Conservation (phyloP, 2,888 invertebrate species). For the Salticus scenicus region DNA sequence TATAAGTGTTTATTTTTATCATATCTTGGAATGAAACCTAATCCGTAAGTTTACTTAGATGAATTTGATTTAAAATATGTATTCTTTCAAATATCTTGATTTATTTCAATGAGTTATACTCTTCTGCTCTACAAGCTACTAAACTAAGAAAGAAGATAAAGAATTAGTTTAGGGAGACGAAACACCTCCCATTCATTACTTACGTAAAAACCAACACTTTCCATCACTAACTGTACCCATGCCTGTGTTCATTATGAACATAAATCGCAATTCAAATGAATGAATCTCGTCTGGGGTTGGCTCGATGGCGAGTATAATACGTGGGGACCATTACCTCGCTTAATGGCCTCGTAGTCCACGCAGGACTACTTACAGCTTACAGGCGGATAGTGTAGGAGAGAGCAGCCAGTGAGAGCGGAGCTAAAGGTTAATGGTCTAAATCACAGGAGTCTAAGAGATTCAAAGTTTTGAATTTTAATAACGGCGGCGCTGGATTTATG, state of each 20-base stretch:
- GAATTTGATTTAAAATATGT: too few species aligned
- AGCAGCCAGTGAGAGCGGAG: slow-evolving; percentile 10
- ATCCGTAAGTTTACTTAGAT: too few species aligned
- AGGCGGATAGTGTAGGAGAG: slow-evolving; percentile 14
- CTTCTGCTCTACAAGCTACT: too few species aligned
- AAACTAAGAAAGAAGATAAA: not conserved
- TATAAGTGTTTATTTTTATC: too few species aligned
- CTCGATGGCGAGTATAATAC: slow-evolving; percentile 7
- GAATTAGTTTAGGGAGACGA: not conserved
- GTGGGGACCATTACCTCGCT: slow-evolving; percentile 39
- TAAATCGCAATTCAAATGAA: slow-evolving; percentile 55
- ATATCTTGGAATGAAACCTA: too few species aligned
- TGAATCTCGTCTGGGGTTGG: slow-evolving; percentile 29
- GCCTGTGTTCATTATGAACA: slow-evolving; percentile 38
- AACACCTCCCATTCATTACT: not conserved
- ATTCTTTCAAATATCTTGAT: too few species aligned
- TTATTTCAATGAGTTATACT: too few species aligned
- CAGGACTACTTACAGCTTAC: not conserved
- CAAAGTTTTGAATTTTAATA: slow-evolving; percentile 68
- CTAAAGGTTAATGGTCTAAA: slow-evolving; percentile 62
- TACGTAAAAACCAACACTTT: not conserved
- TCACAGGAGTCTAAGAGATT: slow-evolving; percentile 54
- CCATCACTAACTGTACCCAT: not conserved
- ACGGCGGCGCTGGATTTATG: slow-evolving; percentile 53
- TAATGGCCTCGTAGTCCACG: slow-evolving; percentile 48